Evolutionary conservation across 2,888 invertebrate genomes (phyloP).

Genomic region (Lampropteryx suffumata): DNA sequence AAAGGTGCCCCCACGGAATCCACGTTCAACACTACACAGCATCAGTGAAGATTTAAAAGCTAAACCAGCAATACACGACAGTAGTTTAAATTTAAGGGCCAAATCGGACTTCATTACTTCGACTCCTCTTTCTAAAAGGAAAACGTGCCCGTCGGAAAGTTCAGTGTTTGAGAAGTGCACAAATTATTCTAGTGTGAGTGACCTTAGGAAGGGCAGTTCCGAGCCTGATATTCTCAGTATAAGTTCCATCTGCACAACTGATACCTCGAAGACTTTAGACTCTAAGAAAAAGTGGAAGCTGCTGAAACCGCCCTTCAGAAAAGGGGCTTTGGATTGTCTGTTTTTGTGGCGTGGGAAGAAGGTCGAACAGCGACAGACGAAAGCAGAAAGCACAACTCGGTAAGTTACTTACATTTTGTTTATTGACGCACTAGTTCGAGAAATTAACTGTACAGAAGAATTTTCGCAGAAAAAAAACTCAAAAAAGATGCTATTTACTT

Average conservation of each 20-base stretch:
- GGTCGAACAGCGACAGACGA: slow-evolving; percentile 42
- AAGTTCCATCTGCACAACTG: slow-evolving; percentile 49
- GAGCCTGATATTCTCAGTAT: slow-evolving; percentile 69
- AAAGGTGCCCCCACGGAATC: slow-evolving; percentile 46
- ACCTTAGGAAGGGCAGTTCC: slow-evolving; percentile 65
- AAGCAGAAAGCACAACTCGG: slow-evolving; percentile 54
- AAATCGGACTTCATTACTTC: slow-evolving; percentile 62
- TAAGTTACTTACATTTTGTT: slow-evolving; percentile 46
- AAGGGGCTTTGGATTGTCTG: slow-evolving; percentile 71
- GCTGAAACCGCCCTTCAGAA: slow-evolving; percentile 65
- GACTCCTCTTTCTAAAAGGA: slow-evolving; percentile 67
- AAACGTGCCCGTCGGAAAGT: slow-evolving; percentile 61
- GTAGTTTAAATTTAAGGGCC: slow-evolving; percentile 58
- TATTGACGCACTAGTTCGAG: too few relatives aligned
- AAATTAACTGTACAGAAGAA: too few relatives aligned
- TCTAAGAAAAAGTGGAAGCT: slow-evolving; percentile 67
- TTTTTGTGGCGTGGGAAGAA: slow-evolving; percentile 73
- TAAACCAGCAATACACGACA: slow-evolving; percentile 54
- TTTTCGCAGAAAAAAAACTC: too few relatives aligned
- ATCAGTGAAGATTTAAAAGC: slow-evolving; percentile 60
- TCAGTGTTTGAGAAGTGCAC: slow-evolving; percentile 67
- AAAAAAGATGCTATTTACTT: too few relatives aligned
- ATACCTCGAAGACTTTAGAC: slow-evolving; percentile 57
- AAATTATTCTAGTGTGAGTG: slow-evolving; percentile 56
- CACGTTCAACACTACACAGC: slow-evolving; percentile 57